Conservation (phyloP, 2,888 invertebrate species). For the Theodoxus fluviatilis region DNA sequence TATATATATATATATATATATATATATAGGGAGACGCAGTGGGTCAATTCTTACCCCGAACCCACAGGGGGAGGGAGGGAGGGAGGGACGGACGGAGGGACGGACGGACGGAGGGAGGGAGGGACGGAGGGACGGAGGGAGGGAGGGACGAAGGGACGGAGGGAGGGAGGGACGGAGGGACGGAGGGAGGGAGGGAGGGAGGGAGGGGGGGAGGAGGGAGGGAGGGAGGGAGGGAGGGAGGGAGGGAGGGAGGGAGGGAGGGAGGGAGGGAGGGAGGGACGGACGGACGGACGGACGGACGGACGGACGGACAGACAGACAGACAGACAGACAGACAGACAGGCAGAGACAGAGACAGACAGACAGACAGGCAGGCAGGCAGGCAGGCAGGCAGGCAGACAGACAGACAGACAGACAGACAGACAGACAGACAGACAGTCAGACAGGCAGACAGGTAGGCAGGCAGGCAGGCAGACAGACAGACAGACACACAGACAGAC, state of each 20-base stretch:
- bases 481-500: too few species aligned
- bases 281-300: neutral
- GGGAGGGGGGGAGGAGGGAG: neutral
- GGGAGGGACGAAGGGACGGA: conserved; percentile 13
- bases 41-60: neutral
- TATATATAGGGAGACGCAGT: neutral
- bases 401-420: conserved; percentile 13
- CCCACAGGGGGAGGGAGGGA: neutral
- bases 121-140: conserved; percentile 25
- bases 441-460: too few species aligned
- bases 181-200: neutral
- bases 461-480: too few species aligned
- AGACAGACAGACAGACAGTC: neutral
- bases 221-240: conserved; percentile 15
- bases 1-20: neutral
- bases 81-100: neutral
- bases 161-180: neutral
- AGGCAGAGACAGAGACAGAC: neutral
- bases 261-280: conserved; percentile 14
- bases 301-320: neutral
- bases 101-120: conserved; percentile 8
- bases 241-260: conserved; percentile 20
- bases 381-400: neutral
- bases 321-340: neutral
- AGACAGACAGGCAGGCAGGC: neutral